phyloP scores from a whole-genome alignment of 92 coral and sea anemone genomes.

The Siderastrea siderea region DNA sequence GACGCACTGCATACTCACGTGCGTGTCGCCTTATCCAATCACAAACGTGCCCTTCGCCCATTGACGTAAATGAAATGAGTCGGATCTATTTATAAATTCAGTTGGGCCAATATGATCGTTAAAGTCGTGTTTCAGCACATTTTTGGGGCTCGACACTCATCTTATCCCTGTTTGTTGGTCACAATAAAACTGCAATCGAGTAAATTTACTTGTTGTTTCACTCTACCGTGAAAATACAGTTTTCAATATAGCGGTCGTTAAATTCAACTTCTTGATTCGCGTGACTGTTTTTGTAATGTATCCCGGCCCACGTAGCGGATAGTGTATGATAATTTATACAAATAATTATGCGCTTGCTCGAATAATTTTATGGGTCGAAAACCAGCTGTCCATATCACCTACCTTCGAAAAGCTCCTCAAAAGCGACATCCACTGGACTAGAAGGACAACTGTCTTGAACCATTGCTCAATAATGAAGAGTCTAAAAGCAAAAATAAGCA shows the following conservation, averaged over 20 bases:
- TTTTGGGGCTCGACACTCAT: not conserved
- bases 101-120: constrained; percentile 33
- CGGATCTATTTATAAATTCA: constrained; percentile 43
- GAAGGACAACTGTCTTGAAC: constrained; percentile 27
- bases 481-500: constrained; percentile 1
- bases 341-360: not conserved
- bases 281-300: constrained; percentile 24
- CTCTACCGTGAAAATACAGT: not conserved
- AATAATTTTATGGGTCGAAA: constrained; percentile 28
- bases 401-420: constrained; percentile 83
- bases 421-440: constrained; percentile 79
- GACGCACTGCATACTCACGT: constrained; percentile 53
- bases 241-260: not conserved
- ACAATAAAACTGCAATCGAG: not conserved
- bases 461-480: not conserved
- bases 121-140: constrained; percentile 42
- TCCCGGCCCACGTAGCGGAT: constrained; percentile 31
- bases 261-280: constrained; percentile 2
- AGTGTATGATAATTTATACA: constrained; percentile 13
- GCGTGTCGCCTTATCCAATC: constrained; percentile 32
- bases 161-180: not conserved
- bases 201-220: constrained; percentile 1
- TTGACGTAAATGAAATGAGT: constrained; percentile 51
- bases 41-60: not conserved
- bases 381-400: constrained; percentile 30